Base-by-base conservation (phyloP, 2,797 vertebrate genomes). In the Phylloscopus collybita region DNA sequence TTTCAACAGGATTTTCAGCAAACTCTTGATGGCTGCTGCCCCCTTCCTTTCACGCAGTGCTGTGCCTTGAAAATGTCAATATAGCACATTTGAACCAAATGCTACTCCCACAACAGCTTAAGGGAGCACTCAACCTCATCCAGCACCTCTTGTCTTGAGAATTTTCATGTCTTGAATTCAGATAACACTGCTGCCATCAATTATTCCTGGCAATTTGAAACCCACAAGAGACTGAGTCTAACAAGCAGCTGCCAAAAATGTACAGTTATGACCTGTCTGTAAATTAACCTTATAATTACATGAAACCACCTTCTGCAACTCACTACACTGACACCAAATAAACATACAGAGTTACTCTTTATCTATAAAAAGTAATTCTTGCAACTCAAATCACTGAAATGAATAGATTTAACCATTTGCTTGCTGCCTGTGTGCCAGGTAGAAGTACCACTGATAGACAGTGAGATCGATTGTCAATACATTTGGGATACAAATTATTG, bases 21-120 rank as follows among this genome's bases (percentile, higher is more conserved):
- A 94, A 87, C 21, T 90, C 61, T 61, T 59, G 84, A 57, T 59
- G 49, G 12, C 16, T 95, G 90, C 95, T 94, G 94, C 86, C 96
- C 78, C 90, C 88, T 88, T 88, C 38, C 86, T 81, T 53, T 57
- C 5, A 79, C 16, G 67, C 42, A 90, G 34, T 29, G 81, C 34
- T 49, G 40, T 44, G n/a, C 15, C 51, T 76, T 42, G 42, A 73
- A 67, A 56, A 73, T 47, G 11, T 49, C 49, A 45, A 40, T 3
- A 30, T 1, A 32, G 44, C 32, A 38, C 30, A 44, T 44, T 20
- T 27, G 51, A 73, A 75, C 16, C 54, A 69, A 81, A 40, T 10
- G 10, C 29, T 50, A 3, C 29, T 64, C 61, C 30, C n/a, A 38
- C 51, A 90, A 19, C 5, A 72, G 36, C 62, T 62, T 20, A 69